These are phyloP conservation scores for Musca vetustissima DNA, from an alignment of 1,140 invertebrate genomes.

Conservation along the genomic window DNA sequence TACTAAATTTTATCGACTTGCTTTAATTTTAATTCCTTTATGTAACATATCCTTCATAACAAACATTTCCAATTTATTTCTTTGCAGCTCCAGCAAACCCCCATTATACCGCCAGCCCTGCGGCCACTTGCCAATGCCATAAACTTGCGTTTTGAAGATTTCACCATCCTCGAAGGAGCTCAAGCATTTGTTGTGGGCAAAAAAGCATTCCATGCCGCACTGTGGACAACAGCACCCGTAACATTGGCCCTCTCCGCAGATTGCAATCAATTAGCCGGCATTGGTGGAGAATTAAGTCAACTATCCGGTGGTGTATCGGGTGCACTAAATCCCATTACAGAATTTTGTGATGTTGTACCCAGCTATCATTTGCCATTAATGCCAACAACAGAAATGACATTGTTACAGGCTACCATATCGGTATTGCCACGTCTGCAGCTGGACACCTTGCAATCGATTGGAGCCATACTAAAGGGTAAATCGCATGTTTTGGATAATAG, in stretches of 20 bases:
- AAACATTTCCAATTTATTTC: neutral
- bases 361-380: constrained; percentile 60
- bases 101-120: constrained; percentile 65
- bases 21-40: too few species aligned
- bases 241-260: constrained; percentile 72
- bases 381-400: constrained; percentile 55
- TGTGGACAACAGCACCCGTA: constrained; percentile 68
- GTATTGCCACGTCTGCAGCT: constrained; percentile 71
- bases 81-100: constrained; percentile 68
- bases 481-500: constrained; percentile 56
- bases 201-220: constrained; percentile 70
- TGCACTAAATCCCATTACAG: constrained; percentile 69
- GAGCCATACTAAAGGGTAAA: constrained; percentile 59
- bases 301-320: constrained; percentile 50
- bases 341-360: constrained; percentile 76
- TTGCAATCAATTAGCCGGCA: constrained; percentile 58
- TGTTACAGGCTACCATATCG: constrained; percentile 73
- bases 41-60: too few species aligned
- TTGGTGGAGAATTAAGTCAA: constrained; percentile 55
- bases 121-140: constrained; percentile 70
- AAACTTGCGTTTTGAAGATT: constrained; percentile 71
- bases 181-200: constrained; percentile 65
- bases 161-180: constrained; percentile 61
- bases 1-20: too few species aligned
- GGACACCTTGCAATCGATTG: constrained; percentile 69